phyloP scores from a whole-genome alignment of 1,140 invertebrate species.

The Meteorus sp. region DNA sequence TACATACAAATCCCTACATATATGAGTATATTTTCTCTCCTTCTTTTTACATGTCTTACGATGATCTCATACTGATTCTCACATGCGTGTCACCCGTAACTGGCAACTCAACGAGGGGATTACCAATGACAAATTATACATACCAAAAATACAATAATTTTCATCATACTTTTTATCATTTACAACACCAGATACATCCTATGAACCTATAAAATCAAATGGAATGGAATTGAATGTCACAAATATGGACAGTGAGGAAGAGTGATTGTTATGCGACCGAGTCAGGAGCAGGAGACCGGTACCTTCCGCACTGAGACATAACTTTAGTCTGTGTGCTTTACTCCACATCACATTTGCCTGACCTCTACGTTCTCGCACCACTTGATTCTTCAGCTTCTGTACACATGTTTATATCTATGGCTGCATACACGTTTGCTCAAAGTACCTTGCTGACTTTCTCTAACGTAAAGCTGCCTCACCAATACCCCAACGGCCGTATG shows the following conservation, averaged over 20 bases:
- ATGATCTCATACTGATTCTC: slow-evolving; percentile 8
- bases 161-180: neutral
- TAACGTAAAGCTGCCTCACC: too few species aligned
- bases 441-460: too few species aligned
- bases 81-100: neutral
- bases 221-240: too few species aligned
- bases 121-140: neutral
- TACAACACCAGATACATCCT: too few species aligned
- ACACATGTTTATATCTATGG: too few species aligned
- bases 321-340: neutral
- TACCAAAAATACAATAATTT: neutral
- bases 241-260: neutral
- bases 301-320: too few species aligned
- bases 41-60: neutral
- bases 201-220: too few species aligned
- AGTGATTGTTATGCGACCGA: neutral
- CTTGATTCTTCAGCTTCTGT: too few species aligned
- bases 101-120: neutral
- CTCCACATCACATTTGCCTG: slow-evolving; percentile 17
- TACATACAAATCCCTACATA: too few species aligned
- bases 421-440: too few species aligned
- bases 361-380: slow-evolving; percentile 18
- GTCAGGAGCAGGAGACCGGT: too few species aligned
- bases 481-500: too few species aligned
- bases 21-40: slow-evolving; percentile 7